Evolutionary conservation across 1,140 invertebrate genomes (phyloP), one percentile per base, ranked within the genome.

Genomic region (Battus philenor): DNA sequence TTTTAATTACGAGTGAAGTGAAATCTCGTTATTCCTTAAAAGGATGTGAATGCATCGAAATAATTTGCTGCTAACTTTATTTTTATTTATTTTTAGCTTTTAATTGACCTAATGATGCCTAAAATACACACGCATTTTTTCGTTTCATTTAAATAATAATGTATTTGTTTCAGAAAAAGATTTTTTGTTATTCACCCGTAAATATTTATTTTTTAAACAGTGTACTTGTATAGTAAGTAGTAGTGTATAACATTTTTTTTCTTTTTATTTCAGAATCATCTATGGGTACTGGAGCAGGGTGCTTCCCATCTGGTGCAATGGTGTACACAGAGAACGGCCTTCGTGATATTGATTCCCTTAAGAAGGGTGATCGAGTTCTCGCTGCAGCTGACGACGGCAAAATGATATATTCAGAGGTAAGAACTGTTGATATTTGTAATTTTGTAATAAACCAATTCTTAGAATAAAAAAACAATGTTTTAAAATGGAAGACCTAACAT

Each of bases 351-450:
- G 88, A 88, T 22, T 86, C 93, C 8, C 56, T 98, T n/a, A 65
- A 69, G 32, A 79, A 93, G 10, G 97, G 97, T 2, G 96, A 98
- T 41, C 74, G 86, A 17, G 90, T 99, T 13, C 89, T 96, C n/a
- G 89, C 94, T n/a, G 72, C 94, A 44, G 90, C 92, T 54, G 55
- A 84, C 10, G 82, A 87, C 1, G 93, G 93, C 2, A 82, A 90
- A 31, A 68, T 94, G 2, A 87, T 91, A 6, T 98, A 90, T 86
- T 95, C 93, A 75, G 91, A 95, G 72, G 94, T 81, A 30, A 32
- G 54, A 97, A n/a, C n/a, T n/a, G n/a, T n/a, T n/a, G n/a, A n/a
- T n/a, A n/a, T n/a, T n/a, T n/a, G n/a, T n/a, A n/a, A n/a, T n/a
- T n/a, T n/a, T n/a, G n/a, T n/a, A n/a, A n/a, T n/a, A n/a, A n/a